These are phyloP conservation scores for Drosophila testacea DNA, from an alignment of 2,888 invertebrate genomes.

Conservation along the genomic window DNA sequence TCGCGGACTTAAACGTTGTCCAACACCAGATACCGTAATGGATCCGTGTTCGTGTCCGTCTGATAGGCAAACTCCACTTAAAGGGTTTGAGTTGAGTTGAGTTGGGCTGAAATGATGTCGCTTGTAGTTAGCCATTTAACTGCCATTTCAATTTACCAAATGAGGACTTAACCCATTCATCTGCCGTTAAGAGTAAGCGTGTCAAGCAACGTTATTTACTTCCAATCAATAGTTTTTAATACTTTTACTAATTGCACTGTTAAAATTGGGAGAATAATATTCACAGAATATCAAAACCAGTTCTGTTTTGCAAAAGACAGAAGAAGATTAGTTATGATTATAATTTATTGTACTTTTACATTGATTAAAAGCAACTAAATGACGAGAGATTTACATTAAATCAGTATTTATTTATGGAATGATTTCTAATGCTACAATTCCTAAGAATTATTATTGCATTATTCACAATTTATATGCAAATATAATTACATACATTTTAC, in stretches of 20 bases:
- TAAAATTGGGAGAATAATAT: too few relatives aligned
- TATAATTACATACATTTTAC: too few relatives aligned
- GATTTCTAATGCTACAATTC: too few relatives aligned
- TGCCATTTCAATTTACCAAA: slow-evolving; percentile 49
- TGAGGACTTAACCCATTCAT: slow-evolving; percentile 13
- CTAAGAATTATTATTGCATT: too few relatives aligned
- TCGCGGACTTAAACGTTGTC: slow-evolving; percentile 73
- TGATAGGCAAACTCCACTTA: slow-evolving; percentile 29
- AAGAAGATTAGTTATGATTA: too few relatives aligned
- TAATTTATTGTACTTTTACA: too few relatives aligned
- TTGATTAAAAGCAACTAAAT: too few relatives aligned
- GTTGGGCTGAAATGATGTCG: slow-evolving; percentile 28
- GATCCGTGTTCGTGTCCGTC: slow-evolving; percentile 58
- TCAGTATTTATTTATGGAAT: too few relatives aligned
- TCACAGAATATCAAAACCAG: too few relatives aligned
- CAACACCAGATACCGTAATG: slow-evolving; percentile 75
- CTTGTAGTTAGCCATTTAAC: slow-evolving; percentile 47
- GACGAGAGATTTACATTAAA: too few relatives aligned
- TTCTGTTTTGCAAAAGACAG: too few relatives aligned
- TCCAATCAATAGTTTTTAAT: not conserved
- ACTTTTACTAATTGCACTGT: not conserved
- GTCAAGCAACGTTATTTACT: not conserved
- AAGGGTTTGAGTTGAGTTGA: slow-evolving; percentile 17
- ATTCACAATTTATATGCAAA: too few relatives aligned
- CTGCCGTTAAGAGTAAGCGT: not conserved